phyloP scores from a whole-genome alignment of 2,113 vertebrate genomes.

The Neodontobutis hainanensis region DNA sequence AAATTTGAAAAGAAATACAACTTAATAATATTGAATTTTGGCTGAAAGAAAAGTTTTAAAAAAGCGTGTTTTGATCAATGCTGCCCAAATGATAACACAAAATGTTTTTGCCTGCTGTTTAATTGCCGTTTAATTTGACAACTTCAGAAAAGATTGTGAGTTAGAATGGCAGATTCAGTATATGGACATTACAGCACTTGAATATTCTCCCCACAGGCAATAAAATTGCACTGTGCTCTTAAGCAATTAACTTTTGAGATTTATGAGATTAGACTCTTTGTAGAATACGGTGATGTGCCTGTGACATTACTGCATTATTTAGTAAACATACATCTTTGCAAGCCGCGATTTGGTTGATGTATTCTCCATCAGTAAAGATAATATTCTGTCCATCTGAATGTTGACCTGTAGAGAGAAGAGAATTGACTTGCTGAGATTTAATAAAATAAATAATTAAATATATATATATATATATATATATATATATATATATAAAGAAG shows the following conservation, averaged over 20 bases:
- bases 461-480: no score
- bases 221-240: constrained; percentile 36
- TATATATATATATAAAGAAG: no score
- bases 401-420: constrained; percentile 80
- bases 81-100: background rate
- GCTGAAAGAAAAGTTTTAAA: no score
- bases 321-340: constrained; percentile 91
- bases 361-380: constrained; percentile 97
- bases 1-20: no score
- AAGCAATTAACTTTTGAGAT: constrained; percentile 54
- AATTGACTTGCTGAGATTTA: constrained; percentile 8
- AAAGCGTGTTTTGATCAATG: background rate
- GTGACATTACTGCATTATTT: constrained; percentile 26
- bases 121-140: background rate
- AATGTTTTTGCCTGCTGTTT: constrained; percentile 10
- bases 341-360: constrained; percentile 98
- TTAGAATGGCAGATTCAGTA: constrained; percentile 29
- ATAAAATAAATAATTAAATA: no score
- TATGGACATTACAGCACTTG: constrained; percentile 46
- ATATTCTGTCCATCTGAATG: constrained; percentile 96
- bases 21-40: no score
- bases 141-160: background rate
- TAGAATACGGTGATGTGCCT: constrained; percentile 55
- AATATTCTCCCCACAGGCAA: constrained; percentile 39
- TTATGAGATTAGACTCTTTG: constrained; percentile 52